Percentiles rank a stretch among this genome's conserved stretches.
phyloP scores from a whole-genome alignment of 53 echinoderm and acorn worm genomes.

The Mesocentrotus franciscanus region DNA sequence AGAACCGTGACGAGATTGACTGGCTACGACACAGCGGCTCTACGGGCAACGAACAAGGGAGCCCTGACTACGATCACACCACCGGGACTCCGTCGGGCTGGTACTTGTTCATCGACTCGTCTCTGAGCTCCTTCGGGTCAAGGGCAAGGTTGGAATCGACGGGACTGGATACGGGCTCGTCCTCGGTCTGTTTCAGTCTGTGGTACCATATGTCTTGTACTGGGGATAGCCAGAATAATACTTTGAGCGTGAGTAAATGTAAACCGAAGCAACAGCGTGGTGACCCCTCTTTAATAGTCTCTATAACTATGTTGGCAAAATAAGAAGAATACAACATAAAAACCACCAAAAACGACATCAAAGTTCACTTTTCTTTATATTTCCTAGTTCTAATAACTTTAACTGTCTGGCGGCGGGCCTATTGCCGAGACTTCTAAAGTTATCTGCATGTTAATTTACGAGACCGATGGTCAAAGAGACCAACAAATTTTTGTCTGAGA shows the following conservation, averaged over 20 bases:
- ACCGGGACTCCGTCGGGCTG: conserved; percentile 82
- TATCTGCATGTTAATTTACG: too few relatives aligned
- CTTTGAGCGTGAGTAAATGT: conserved; percentile 18
- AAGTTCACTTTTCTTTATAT: too few relatives aligned
- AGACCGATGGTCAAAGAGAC: too few relatives aligned
- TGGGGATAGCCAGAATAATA: conserved; percentile 20
- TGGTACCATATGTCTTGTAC: conserved; percentile 51
- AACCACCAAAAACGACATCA: too few relatives aligned
- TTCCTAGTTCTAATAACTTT: too few relatives aligned
- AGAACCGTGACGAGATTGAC: conserved; percentile 84
- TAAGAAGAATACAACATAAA: too few relatives aligned
- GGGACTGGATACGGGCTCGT: background rate
- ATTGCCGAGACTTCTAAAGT: too few relatives aligned
- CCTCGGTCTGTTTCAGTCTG: conserved; percentile 32
- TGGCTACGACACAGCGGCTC: conserved; percentile 84
- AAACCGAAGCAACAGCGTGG: background rate
- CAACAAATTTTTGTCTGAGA: too few relatives aligned
- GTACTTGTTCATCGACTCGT: conserved; percentile 89
- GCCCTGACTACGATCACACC: conserved; percentile 82
- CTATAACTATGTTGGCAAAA: too few relatives aligned
- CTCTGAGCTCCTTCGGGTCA: conserved; percentile 56
- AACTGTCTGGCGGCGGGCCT: too few relatives aligned
- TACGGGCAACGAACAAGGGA: conserved; percentile 73
- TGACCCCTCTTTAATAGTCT: too few relatives aligned
- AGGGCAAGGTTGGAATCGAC: conserved; percentile 77